These are phyloP conservation scores for Tachuris rubrigastra DNA, from an alignment of 2,113 vertebrate genomes.

Conservation along the genomic window DNA sequence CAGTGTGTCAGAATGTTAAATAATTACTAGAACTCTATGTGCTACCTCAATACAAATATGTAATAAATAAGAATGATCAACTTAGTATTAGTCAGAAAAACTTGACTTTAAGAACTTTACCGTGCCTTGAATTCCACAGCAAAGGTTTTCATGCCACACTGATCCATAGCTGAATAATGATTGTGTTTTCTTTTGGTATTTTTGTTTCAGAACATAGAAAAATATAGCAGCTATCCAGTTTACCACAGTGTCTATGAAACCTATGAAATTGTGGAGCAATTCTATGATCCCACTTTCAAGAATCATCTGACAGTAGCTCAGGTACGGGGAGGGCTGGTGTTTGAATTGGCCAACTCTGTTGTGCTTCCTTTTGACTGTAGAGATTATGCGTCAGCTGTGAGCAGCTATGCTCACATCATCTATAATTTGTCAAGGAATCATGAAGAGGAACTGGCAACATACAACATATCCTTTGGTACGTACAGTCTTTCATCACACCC, in stretches of 20 bases:
- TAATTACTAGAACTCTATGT: not conserved
- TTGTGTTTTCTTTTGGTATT: not conserved
- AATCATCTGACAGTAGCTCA: constrained; percentile 84
- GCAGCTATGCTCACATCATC: constrained; percentile 78
- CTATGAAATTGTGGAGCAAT: constrained; percentile 88
- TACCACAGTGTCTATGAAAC: constrained; percentile 96
- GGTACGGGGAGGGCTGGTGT: constrained; percentile 87
- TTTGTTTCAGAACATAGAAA: constrained; percentile 77
- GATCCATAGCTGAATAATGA: not conserved
- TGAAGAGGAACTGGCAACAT: constrained; percentile 68
- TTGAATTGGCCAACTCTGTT: constrained; percentile 81
- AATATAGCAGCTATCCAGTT: constrained; percentile 88
- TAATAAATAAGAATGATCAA: not conserved
- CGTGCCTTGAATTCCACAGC: not conserved
- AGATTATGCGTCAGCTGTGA: constrained; percentile 83
- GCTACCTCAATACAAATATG: not conserved
- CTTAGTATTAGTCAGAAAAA: not conserved
- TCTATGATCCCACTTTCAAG: constrained; percentile 91
- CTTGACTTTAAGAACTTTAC: not conserved
- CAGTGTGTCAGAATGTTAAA: not conserved
- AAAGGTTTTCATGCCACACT: not conserved
- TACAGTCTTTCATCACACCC: not conserved
- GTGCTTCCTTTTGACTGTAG: constrained; percentile 86
- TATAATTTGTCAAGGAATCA: constrained; percentile 77
- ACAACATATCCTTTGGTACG: constrained; percentile 87